Base-by-base conservation (phyloP, 2,113 vertebrate species). In the Antechinus flavipes region DNA sequence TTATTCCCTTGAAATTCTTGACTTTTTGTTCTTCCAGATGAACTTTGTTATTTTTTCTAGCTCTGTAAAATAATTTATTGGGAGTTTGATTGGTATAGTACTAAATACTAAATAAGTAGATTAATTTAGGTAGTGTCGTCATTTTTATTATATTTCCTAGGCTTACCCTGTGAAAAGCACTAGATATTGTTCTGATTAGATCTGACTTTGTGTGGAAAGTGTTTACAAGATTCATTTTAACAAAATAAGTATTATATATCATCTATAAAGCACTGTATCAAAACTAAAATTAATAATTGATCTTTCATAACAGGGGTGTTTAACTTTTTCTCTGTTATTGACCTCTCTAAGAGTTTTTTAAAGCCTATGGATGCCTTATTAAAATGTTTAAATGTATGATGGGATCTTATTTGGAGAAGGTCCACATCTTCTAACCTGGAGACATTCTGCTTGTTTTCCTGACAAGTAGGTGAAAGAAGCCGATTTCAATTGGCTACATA, bases 241-340 rank as follows among this genome's bases (percentile, higher is more conserved):
- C 90, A 92, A 96, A 25, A 30, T 5, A 93, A 53, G n/a, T 55
- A 68, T 68, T 68, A 58, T 49, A 54, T 93, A 35, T n/a, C 35
- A 91, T 95, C 14, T 54, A 94, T 93, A 91, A 89, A 50, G 47
- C 22, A 95, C 9, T 76, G n/a, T 42, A 91, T 95, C 58, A 91
- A 56, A 61, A 92, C 68, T 56, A 92, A 92, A 89, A 91, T 89
- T 2, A 0, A 76, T 92, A 93, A 94, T 52, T 93, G 10, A 94
- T 76, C 89, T 95, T 76, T 76, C n/a, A 76, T 42, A 76, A 4
- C 16, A 76, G 2, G n/a, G 5, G 16, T 76, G 19, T 30, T 76
- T 23, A 76, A 42, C 16, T 16, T 76, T 42, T 76, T 76, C 16
- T 76, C 14, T 58, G 25, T 42, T n/a, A 76, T 42, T n/a, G 14